Evolutionary conservation across 2,888 invertebrate genomes (phyloP), one percentile per base, ranked within the genome.

Genomic region (Apotomis turbidana): DNA sequence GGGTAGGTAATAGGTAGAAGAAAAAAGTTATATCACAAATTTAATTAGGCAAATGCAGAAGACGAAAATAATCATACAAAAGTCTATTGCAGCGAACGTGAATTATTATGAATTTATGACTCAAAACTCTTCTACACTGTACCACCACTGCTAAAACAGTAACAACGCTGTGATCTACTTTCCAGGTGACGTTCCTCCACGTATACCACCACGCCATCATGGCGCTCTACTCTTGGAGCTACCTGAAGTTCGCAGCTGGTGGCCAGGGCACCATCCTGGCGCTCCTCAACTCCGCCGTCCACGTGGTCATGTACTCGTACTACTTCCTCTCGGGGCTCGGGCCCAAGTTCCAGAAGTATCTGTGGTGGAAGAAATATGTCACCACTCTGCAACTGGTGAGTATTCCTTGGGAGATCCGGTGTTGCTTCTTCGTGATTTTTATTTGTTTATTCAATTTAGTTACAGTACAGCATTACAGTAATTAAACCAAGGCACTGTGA

Each of bases 361-460:
- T 97, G 61, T 97, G 97, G 97, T 97, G 97, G 97, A 97, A 97
- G 90, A 96, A 96, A 78, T 97, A 97, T 83, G 96, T 97, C 82
- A 97, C 97, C 4, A 95, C 94, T 74, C 94, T 97, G 86, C 97
- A 97, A 87, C 90, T 97, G 94, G 97, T 96, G 86, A 90, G 86
- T 78, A 10, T 5, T 27, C 27, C 27, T 27, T 27, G 27, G 27
- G 27, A 27, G 27, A 27, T 27, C 15, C 15, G 27, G 27, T 27
- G 2, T 1, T 27, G 27, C 1, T 27, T 27, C 27, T 2, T 27
- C 27, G 27, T 27, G 27, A 27, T 27, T 27, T 27, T 27, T 27
- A 27, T 27, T 27, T 27, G 2, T 27, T 27, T 27, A 27, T 27
- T 27, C 27, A 27, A 27, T 2, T 2, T 27, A 27, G 27, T 27